These are phyloP conservation scores for Lacerta agilis DNA, from an alignment of 2,797 vertebrate species.

Conservation along the genomic window DNA sequence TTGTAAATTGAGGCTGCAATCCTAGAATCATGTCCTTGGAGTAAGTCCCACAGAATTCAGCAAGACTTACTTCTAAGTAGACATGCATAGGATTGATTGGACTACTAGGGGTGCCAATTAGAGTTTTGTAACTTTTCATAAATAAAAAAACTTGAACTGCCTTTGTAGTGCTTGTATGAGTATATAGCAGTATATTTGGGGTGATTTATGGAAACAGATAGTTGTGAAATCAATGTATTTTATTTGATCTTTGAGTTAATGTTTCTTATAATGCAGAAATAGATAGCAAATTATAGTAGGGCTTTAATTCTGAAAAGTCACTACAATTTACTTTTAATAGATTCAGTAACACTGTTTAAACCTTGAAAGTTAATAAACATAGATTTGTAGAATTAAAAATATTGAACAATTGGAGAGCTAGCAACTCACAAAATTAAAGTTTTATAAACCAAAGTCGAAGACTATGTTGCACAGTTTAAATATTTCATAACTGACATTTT, in stretches of 20 bases:
- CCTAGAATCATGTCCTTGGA: too few relatives aligned
- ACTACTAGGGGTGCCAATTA: not conserved
- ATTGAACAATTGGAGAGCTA: constrained; percentile 78
- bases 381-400: constrained; percentile 84
- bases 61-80: too few relatives aligned
- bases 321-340: constrained; percentile 80
- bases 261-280: constrained; percentile 70
- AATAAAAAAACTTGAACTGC: constrained; percentile 6
- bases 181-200: constrained; percentile 36
- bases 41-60: too few relatives aligned
- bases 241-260: constrained; percentile 73
- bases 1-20: not conserved
- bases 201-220: constrained; percentile 68
- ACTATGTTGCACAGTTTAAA: constrained; percentile 78
- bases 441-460: constrained; percentile 80
- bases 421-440: constrained; percentile 81
- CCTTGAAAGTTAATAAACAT: constrained; percentile 83
- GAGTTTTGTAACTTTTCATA: constrained; percentile 18
- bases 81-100: too few relatives aligned
- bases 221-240: constrained; percentile 73
- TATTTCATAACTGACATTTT: constrained; percentile 83
- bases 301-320: constrained; percentile 74
- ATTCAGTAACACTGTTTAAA: constrained; percentile 81
- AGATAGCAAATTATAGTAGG: constrained; percentile 77
- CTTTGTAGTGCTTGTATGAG: constrained; percentile 13